These are phyloP conservation scores for Spinus pinus DNA, from an alignment of 2,797 vertebrate genomes.

Conservation along the genomic window DNA sequence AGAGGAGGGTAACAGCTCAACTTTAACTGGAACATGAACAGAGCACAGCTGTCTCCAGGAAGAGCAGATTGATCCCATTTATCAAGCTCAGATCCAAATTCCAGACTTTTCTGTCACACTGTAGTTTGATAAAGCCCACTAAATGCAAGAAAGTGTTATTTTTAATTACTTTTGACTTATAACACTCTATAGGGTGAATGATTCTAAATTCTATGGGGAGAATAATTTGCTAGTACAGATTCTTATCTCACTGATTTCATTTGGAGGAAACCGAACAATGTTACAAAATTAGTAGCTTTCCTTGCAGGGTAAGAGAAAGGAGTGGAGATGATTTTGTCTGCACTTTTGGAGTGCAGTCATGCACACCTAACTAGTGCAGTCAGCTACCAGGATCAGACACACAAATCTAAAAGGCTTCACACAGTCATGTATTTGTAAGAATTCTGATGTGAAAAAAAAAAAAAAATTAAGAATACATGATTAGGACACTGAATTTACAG, in stretches of 20 bases:
- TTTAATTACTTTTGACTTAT: background rate
- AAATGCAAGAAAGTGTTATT: background rate
- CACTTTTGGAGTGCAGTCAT: background rate
- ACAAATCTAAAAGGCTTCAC: constrained; percentile 7
- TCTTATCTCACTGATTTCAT: background rate
- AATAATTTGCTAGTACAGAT: background rate
- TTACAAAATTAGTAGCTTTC: background rate
- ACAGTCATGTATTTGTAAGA: background rate
- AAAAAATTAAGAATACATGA: background rate
- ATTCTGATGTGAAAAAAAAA: background rate
- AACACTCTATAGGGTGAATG: background rate
- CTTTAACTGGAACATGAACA: background rate
- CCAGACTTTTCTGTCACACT: background rate
- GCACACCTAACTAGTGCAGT: background rate
- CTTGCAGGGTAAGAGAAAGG: background rate
- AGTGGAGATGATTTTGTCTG: background rate
- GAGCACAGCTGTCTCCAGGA: background rate
- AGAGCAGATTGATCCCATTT: background rate
- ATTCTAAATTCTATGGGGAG: background rate
- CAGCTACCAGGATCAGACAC: background rate
- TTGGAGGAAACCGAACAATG: background rate
- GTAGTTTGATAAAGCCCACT: background rate
- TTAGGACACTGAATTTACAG: background rate
- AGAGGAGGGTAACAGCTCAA: background rate
- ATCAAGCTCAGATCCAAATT: background rate